Evolutionary conservation across 2,113 vertebrate genomes (phyloP), one percentile per base, ranked within the genome.

Genomic region (Ceyx margarethae): DNA sequence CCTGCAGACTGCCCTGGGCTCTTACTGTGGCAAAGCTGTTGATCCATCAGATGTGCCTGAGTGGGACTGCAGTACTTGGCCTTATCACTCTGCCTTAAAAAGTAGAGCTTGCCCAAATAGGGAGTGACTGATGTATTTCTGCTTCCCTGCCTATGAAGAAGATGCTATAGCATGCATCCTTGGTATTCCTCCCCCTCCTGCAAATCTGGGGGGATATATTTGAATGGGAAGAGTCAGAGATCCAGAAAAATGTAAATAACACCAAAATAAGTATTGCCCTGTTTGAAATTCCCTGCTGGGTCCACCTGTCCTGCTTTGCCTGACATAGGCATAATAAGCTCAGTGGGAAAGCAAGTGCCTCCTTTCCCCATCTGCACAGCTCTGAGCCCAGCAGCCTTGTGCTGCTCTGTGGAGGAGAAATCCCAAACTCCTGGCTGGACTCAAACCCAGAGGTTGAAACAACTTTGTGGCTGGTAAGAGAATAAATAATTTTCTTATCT

Each of bases 261-360:
- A 25, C 23, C 22, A 67, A 82, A 87, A 60, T 15, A 26, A 87
- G 29, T 60, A 60, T 37, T 90, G 50, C 25, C 37, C 75, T 7
- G 7, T 86, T 87, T 89, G 74, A 83, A 91, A 76, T 76, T 61
- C 31, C 77, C 71, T 76, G 66, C 74, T 79, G 86, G 37, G 58
- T 84, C 60, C 89, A 95, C 86, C 74, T 94, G 75, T 87, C 21
- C 6, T 73, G 54, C 78, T 83, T 61, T 91, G 68, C 74, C 40
- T 93, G 83, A 46, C 18, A 1, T 22, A 61, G 33, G 46, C 51
- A 21, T 90, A 84, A 75, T 61, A 54, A 61, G 71, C 15, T 64
- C 74, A 51, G 74, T 76, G 58, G 73, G 62, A 57, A 74, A 84
- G 33, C 2, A 1, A 82, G 31, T 62, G 12, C 58, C 46, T 86